Evolutionary conservation across 2,113 vertebrate species (phyloP), one percentile per base, ranked within the genome.

Genomic region (Hippocampus comes): DNA sequence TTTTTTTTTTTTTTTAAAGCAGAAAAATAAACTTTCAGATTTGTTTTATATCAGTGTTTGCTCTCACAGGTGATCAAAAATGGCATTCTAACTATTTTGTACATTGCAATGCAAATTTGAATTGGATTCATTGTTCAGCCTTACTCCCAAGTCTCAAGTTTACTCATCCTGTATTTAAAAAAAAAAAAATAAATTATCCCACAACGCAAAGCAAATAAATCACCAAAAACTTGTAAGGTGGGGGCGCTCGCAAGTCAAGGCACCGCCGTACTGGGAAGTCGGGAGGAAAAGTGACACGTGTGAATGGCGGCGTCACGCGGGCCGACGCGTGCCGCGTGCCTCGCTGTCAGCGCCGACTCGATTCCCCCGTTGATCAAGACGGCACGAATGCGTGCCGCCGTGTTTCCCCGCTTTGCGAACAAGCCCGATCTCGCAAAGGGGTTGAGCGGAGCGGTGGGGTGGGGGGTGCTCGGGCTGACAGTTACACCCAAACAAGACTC

Each of bases 341-440:
- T 2, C n/a, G 87, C 90, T 92, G 89, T 91, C 89, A 90, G 85
- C 76, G 84, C 77, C 80, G 89, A 87, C 88, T 90, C 87, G 87
- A 89, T 87, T 90, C 89, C 89, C 34, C 88, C 86, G 89, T 91
- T 92, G 89, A 92, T 91, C 89, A 89, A 38, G 89, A 90, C 86
- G 84, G 84, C 88, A 63, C 68, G 86, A 89, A 92, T 92, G 87
- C 88, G 89, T 88, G 86, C 76, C 84, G 77, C 83, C 86, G 82
- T 84, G 85, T 88, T 90, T 86, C 53, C 30, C 89, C 90, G 88
- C 88, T 90, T 91, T 90, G 86, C 83, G 85, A 90, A 91, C 89
- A 91, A 90, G 87, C 90, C 86, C 84, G 85, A 88, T 92, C 90
- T 91, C 89, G 88, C 87, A 84, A 86, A 81, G 27, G 27, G 23